These are phyloP conservation scores for Rhynchonycteris naso DNA, from an alignment of 2,797 vertebrate species.

Conservation along the genomic window DNA sequence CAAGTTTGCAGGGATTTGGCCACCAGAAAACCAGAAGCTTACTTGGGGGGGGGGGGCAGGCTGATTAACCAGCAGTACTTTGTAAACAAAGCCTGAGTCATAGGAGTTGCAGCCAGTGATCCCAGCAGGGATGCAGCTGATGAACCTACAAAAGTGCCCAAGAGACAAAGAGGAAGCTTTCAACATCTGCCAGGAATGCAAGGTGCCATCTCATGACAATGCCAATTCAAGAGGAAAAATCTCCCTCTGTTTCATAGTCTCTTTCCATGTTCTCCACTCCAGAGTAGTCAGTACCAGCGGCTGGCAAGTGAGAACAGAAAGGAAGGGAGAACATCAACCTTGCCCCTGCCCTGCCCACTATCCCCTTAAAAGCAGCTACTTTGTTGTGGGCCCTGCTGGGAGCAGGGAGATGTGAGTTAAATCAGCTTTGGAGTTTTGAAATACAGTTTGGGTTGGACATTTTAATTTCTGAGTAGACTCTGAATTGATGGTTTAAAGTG, in stretches of 20 bases:
- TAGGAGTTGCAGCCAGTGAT: background rate
- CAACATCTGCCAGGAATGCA: background rate
- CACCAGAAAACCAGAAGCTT: background rate
- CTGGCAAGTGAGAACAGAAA: background rate
- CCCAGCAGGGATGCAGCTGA: background rate
- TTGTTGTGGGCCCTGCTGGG: background rate
- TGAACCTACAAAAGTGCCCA: conserved; percentile 31
- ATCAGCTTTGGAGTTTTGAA: background rate
- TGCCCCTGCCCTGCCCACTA: accelerated
- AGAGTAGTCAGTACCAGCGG: background rate
- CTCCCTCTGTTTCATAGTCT: background rate
- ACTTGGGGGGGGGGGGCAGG: no score
- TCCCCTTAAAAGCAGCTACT: background rate
- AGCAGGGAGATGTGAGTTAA: background rate
- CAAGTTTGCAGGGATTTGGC: background rate
- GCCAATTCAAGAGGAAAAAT: background rate
- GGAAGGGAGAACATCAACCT: no score
- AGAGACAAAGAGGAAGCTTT: background rate
- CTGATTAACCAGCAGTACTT: conserved; percentile 2
- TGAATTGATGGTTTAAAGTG: background rate
- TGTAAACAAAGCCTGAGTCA: background rate
- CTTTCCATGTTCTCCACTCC: background rate
- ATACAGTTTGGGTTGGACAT: background rate
- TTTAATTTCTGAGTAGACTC: background rate
- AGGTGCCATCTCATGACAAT: conserved; percentile 17